Percentiles rank a stretch among this genome's conserved stretches.
These are phyloP conservation scores for Grallaria varia DNA, from an alignment of 2,113 vertebrate species.

Conservation along the genomic window DNA sequence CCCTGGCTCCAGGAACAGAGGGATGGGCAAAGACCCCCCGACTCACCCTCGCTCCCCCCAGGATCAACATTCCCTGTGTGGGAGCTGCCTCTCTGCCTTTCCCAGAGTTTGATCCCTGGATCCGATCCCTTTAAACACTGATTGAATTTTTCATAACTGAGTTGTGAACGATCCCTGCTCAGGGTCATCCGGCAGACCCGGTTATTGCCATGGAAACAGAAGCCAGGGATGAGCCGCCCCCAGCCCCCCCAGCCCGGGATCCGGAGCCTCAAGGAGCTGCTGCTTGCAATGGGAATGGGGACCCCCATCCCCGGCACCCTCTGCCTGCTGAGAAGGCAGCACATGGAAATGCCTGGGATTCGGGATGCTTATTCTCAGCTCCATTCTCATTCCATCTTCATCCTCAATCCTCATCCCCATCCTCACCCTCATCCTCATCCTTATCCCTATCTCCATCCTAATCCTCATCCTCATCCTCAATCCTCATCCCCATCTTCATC, in stretches of 20 bases:
- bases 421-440: background rate
- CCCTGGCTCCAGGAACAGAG: background rate
- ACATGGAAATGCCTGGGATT: background rate
- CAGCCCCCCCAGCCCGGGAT: background rate
- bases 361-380: background rate
- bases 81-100: background rate
- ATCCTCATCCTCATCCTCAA: background rate
- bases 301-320: background rate
- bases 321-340: background rate
- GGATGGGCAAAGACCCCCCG: background rate
- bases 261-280: background rate
- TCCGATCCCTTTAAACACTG: rapidly evolving
- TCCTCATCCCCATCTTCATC: background rate
- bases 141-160: background rate
- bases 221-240: background rate
- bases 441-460: background rate
- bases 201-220: constrained; percentile 10
- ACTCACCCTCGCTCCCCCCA: background rate
- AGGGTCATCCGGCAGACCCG: background rate
- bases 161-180: background rate
- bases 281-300: background rate
- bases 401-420: background rate
- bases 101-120: background rate
- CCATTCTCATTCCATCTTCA: background rate
- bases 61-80: background rate